Conservation (phyloP, 2,113 vertebrate genomes). For the Chloropsis hardwickii region DNA sequence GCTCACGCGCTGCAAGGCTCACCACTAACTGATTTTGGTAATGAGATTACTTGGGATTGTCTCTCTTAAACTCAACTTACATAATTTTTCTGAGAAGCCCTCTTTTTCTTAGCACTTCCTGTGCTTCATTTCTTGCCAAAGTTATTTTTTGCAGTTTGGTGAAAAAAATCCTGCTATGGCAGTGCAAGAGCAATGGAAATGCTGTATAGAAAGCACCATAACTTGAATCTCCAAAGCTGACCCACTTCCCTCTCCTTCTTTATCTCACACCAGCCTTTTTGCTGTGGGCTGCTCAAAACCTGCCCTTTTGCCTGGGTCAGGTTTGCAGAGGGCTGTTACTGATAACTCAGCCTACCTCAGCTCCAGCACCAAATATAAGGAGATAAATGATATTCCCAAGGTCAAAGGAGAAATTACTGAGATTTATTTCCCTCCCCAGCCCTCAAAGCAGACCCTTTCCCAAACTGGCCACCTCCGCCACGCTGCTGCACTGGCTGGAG, state of each 20-base stretch:
- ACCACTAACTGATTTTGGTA: neutral
- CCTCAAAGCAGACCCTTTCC: neutral
- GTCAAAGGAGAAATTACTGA: neutral
- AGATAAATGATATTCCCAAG: neutral
- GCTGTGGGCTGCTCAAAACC: neutral
- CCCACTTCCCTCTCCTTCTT: neutral
- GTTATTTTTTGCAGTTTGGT: neutral
- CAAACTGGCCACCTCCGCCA: accelerated
- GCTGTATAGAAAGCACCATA: neutral
- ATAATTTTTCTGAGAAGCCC: neutral
- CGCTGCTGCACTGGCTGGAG: neutral
- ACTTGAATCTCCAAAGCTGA: neutral
- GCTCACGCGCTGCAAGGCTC: neutral
- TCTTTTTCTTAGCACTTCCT: neutral
- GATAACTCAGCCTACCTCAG: neutral
- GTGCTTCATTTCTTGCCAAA: neutral
- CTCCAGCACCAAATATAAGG: neutral
- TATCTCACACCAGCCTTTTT: neutral
- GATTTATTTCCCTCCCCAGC: neutral
- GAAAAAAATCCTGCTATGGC: neutral
- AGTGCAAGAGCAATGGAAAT: neutral
- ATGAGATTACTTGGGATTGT: neutral
- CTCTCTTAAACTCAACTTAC: neutral
- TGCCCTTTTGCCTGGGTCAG: neutral
- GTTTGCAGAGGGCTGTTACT: neutral